Evolutionary conservation across 2,888 invertebrate species (phyloP).

Genomic region (Phymatocera aterrima): DNA sequence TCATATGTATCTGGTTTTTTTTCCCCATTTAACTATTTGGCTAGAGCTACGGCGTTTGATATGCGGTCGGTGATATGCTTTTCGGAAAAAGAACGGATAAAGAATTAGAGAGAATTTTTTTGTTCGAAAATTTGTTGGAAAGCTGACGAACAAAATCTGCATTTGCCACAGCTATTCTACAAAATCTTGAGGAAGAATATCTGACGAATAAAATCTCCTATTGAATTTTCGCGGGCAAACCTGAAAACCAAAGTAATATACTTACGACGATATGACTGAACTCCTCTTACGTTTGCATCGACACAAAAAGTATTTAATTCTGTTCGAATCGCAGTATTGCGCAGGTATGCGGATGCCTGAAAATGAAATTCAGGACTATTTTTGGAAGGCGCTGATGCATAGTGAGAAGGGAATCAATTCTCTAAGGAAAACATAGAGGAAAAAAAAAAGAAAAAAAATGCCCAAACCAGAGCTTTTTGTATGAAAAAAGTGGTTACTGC

Average conservation of each 20-base stretch:
- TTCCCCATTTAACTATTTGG: too few species aligned
- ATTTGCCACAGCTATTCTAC: too few species aligned
- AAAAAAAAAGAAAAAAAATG: background rate
- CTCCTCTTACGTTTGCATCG: background rate
- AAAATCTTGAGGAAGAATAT: background rate
- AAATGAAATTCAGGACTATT: background rate
- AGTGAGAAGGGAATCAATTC: background rate
- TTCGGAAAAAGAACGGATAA: too few species aligned
- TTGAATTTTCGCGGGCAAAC: background rate
- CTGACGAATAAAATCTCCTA: too few species aligned
- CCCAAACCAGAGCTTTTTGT: too few species aligned
- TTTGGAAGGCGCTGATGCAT: background rate
- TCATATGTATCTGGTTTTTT: too few species aligned
- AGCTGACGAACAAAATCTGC: too few species aligned
- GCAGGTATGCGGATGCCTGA: background rate
- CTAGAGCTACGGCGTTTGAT: background rate
- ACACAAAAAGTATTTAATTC: background rate
- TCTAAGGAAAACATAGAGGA: background rate
- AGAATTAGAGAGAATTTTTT: background rate
- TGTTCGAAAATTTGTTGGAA: background rate
- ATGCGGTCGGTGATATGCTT: background rate
- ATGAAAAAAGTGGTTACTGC: too few species aligned
- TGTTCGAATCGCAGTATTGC: background rate
- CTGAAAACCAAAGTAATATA: background rate
- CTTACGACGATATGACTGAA: too few species aligned